These are phyloP conservation scores for Sylvilagus bachmani DNA, from an alignment of 2,113 vertebrate species.

Conservation along the genomic window DNA sequence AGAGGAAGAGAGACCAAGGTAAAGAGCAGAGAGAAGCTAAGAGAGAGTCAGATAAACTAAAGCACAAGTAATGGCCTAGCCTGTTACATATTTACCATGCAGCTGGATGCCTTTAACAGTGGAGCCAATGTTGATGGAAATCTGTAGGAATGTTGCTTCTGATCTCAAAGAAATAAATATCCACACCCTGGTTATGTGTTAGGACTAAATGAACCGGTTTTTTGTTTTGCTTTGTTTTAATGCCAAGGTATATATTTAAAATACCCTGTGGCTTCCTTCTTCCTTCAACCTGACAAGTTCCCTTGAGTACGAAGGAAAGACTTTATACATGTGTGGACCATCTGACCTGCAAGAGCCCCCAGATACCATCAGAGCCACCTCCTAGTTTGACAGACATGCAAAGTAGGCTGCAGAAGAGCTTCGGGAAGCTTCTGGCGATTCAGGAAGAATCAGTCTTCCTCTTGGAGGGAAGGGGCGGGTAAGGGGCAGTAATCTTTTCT, in stretches of 20 bases:
- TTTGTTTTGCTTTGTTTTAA: neutral
- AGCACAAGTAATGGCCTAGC: neutral
- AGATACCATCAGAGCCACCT: neutral
- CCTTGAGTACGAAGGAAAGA: neutral
- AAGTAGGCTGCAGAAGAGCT: neutral
- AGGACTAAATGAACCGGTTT: constrained; percentile 8
- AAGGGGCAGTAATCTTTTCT: constrained; percentile 30
- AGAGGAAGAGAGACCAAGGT: neutral
- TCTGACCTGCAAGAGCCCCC: neutral
- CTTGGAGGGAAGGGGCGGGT: neutral
- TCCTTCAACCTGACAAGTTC: constrained; percentile 14
- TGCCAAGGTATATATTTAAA: constrained; percentile 52
- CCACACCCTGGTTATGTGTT: neutral
- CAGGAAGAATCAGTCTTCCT: neutral
- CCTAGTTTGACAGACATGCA: constrained; percentile 13
- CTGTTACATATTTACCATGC: constrained; percentile 35
- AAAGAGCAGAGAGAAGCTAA: neutral
- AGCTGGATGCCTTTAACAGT: constrained; percentile 36
- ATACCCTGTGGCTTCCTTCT: neutral
- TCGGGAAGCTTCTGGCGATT: neutral
- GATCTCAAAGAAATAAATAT: constrained; percentile 30
- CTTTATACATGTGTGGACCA: neutral
- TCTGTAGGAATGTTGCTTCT: constrained; percentile 29
- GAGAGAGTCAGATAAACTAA: constrained; percentile 20
- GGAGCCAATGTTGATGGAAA: constrained; percentile 56